Base-by-base conservation (phyloP, 2,113 vertebrate genomes). In the Damaliscus lunatus region DNA sequence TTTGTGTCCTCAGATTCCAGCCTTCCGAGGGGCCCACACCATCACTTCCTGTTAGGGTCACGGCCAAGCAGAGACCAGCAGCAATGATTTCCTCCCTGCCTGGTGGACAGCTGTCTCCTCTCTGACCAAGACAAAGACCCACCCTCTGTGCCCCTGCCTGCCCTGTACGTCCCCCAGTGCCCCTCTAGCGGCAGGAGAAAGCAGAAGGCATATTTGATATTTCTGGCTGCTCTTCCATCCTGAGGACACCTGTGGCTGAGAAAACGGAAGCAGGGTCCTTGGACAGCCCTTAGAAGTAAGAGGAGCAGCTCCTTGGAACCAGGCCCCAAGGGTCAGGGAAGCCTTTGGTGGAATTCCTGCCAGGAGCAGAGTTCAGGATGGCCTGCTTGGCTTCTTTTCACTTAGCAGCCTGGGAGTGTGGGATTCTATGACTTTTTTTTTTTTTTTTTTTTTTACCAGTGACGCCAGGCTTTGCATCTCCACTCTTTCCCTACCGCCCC, bases 31-130 rank as follows among this genome's bases (percentile, higher is more conserved):
- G 88, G n/a, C 80, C 50, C 77, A 40, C 1, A 6, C 4, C 31
- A n/a, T 90, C 19, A 3, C 87, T 93, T 98, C 91, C 98, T 92
- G 57, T 92, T 52, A 80, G 94, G 96, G 91, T 97, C 89, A 96
- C 1, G 0, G 91, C 94, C 53, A 43, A 91, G 36, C 91, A 82
- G 40, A 97, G 88, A 77, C 92, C 62, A 96, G 74, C 59, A 86
- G 77, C 53, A 91, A 33, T 67, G 53, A 93, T 9, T 92, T 94
- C 95, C 94, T 95, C 94, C 36, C 13, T n/a, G 48, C 53, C 43
- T n/a, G 6, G 46, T 46, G 21, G 92, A 87, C 2, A 4, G 21
- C 55, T 50, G 67, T 81, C 62, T 81, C 55, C 27, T 94, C 33
- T 67, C 80, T 78, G 92, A 81, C 50, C 67, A 55, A 85, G 36